Evolutionary conservation across 1,140 invertebrate genomes (phyloP).

Genomic region (Pararge aegeria): DNA sequence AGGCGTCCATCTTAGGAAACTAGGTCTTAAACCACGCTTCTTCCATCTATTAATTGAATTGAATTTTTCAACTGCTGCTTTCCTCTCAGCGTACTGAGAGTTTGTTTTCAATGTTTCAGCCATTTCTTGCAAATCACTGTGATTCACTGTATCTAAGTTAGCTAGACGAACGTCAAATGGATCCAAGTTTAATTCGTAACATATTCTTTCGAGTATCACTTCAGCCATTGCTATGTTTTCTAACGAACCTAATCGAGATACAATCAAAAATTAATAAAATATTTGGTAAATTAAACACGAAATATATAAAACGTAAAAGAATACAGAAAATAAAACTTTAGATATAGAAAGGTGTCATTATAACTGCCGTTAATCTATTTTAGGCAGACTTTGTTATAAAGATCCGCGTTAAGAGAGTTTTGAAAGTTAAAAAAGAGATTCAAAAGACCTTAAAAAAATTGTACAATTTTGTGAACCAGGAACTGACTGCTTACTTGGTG

Average conservation of each 20-base stretch:
- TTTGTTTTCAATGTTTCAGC: slow-evolving; percentile 33
- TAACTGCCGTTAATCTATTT: too few species aligned
- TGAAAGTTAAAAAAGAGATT: too few species aligned
- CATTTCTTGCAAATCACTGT: slow-evolving; percentile 30
- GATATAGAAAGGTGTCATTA: too few species aligned
- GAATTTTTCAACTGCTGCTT: slow-evolving; percentile 58
- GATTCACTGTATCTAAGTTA: slow-evolving; percentile 77
- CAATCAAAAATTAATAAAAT: slow-evolving; percentile 27
- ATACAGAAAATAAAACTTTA: too few species aligned
- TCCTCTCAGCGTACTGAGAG: slow-evolving; percentile 28
- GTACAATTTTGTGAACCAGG: too few species aligned
- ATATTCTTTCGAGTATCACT: slow-evolving; percentile 91
- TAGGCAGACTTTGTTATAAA: too few species aligned
- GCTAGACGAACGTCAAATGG: slow-evolving; percentile 83
- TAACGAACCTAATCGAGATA: slow-evolving; percentile 81
- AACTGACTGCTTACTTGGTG: too few species aligned
- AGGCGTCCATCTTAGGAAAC: slow-evolving; percentile 2
- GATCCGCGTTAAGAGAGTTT: too few species aligned
- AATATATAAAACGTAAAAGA: too few species aligned
- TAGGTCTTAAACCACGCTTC: slow-evolving; percentile 83
- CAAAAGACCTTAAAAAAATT: too few species aligned
- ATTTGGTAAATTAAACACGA: not conserved
- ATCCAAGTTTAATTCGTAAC: slow-evolving; percentile 83
- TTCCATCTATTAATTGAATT: slow-evolving; percentile 87
- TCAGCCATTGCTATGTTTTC: slow-evolving; percentile 86